These are phyloP conservation scores for Drosophila pectinifera DNA, from an alignment of 1,140 invertebrate species.

Conservation along the genomic window DNA sequence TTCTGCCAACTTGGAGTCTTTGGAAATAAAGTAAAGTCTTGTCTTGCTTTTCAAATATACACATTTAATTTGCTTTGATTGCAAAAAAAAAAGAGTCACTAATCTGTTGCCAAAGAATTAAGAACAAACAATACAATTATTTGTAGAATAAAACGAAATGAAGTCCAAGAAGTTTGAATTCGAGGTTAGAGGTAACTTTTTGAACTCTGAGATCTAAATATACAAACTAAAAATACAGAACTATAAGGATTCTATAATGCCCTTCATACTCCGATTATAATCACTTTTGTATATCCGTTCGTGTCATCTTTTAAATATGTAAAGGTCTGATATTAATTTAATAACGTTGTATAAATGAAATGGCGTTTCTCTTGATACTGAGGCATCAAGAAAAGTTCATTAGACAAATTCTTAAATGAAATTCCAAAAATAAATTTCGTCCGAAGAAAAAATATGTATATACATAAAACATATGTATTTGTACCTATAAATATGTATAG, in stretches of 20 bases:
- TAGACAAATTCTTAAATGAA: conserved; percentile 62
- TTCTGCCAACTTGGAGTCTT: background rate
- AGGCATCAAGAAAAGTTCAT: conserved; percentile 5
- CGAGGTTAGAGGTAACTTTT: too few relatives aligned
- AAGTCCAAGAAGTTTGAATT: too few relatives aligned
- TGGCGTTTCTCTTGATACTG: too few relatives aligned
- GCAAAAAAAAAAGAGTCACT: background rate
- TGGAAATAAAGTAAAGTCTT: background rate
- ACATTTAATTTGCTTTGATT: background rate
- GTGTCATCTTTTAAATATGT: too few relatives aligned
- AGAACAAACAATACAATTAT: too few relatives aligned
- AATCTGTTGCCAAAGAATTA: background rate
- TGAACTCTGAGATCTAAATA: too few relatives aligned
- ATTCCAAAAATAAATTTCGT: conserved; percentile 62
- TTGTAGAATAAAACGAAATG: too few relatives aligned
- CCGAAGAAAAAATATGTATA: conserved; percentile 36
- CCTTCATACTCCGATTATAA: too few relatives aligned
- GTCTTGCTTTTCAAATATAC: background rate
- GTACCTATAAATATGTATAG: conserved; percentile 31
- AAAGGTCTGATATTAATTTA: too few relatives aligned
- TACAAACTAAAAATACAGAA: too few relatives aligned
- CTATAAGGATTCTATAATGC: too few relatives aligned
- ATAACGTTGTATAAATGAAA: background rate
- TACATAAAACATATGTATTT: conserved; percentile 37
- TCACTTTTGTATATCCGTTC: too few relatives aligned